Base-by-base conservation (phyloP, 2,113 vertebrate genomes). In the Turdus rufiventris region DNA sequence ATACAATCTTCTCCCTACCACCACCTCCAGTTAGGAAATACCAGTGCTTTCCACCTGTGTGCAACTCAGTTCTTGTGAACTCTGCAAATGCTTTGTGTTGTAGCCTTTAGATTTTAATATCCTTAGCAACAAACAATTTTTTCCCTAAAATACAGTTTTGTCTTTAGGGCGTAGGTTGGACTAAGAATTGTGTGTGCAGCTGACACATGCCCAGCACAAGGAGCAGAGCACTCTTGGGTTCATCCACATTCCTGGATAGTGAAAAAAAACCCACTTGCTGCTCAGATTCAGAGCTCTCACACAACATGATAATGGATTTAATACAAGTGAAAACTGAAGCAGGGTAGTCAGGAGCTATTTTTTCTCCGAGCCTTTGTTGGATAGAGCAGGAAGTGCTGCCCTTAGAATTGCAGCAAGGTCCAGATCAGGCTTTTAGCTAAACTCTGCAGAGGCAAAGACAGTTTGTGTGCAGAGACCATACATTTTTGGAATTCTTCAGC, bases 101-200 rank as follows among this genome's bases (percentile, higher is more conserved):
- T 61, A 85, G 74, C 29, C 50, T 89, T 79, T 86, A 51, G 25
- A 31, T 91, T 79, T 60, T 36, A 60, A 80, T 71, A 73, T 14
- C 45, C 34, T 42, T 54, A 53, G 71, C 18, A 91, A 23, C 34
- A 83, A 79, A 68, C 26, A 70, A 3, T 26, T 87, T 91, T 88
- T 76, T 24, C 33, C 24, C 33, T 51, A 53, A 77, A 87, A 48
- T 47, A 19, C 1, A 19, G 1, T 65, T 78, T 60, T 68, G 5
- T 66, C 60, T 73, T 58, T 20, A 25, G 29, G 48, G 40, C 0
- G 0, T 47, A 28, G 36, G 17, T 57, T 76, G 53, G 54, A 29
- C 10, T 53, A 17, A 38, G 45, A 61, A 25, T 47, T 85, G 28
- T 61, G 38, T 73, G 68, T 88, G 78, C 81, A 85, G 23, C 36